Conservation (phyloP, 2,797 vertebrate species). For the Danio kyathit region DNA sequence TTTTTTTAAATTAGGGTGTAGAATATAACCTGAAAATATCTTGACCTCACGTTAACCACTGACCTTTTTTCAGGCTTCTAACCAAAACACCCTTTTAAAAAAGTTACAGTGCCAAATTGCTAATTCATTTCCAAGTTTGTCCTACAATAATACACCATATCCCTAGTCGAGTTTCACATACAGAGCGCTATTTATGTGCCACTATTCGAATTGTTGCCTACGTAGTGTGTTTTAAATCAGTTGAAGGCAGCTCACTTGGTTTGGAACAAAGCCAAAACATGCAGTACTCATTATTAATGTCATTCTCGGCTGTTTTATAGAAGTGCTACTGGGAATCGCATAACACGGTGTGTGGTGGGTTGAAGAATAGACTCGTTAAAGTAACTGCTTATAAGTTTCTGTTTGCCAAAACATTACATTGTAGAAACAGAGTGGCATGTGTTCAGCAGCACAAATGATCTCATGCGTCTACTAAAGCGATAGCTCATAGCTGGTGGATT, state of each 20-base stretch:
- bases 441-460: background rate
- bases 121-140: background rate
- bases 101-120: background rate
- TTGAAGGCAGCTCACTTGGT: constrained; percentile 6
- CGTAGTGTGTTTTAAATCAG: background rate
- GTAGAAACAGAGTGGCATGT: background rate
- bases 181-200: background rate
- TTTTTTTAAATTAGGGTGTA: background rate
- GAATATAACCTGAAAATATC: background rate
- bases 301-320: constrained; percentile 31
- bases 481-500: background rate
- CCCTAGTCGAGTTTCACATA: background rate
- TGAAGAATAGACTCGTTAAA: constrained; percentile 10
- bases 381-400: background rate
- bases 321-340: constrained; percentile 6
- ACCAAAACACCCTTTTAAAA: background rate
- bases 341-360: background rate
- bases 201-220: background rate
- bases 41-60: background rate
- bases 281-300: constrained; percentile 28
- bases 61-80: background rate
- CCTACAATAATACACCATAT: background rate
- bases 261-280: constrained; percentile 2
- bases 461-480: background rate
- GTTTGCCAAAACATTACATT: constrained; percentile 3